phyloP scores from a whole-genome alignment of 2,797 vertebrate species.

The Chelmon rostratus region DNA sequence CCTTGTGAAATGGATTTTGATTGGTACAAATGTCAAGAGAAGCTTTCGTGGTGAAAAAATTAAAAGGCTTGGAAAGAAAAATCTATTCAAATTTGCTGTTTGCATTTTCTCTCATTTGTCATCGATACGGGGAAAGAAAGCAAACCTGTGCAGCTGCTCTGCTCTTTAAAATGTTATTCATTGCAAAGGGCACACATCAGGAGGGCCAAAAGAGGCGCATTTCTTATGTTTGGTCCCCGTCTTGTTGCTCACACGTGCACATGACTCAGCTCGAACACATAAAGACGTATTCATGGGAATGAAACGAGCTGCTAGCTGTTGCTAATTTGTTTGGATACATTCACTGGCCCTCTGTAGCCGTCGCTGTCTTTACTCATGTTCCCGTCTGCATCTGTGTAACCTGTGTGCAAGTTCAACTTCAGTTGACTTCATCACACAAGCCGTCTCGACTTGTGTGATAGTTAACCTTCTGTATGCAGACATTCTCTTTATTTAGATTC shows the following conservation, averaged over 20 bases:
- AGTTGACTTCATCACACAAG: background rate
- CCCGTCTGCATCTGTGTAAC: background rate
- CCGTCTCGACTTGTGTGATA: background rate
- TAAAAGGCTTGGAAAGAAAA: background rate
- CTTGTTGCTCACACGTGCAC: no score
- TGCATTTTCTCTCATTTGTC: background rate
- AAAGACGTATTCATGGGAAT: background rate
- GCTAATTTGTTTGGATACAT: background rate
- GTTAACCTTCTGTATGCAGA: background rate
- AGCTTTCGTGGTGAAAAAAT: background rate
- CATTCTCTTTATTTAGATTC: no score
- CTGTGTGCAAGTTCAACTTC: background rate
- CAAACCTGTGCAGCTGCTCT: background rate
- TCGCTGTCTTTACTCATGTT: background rate
- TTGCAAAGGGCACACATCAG: background rate
- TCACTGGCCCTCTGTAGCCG: background rate
- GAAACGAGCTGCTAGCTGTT: background rate
- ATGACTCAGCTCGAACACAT: background rate
- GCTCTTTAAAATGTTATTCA: background rate
- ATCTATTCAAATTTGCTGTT: no score
- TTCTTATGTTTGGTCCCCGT: no score
- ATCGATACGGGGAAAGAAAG: background rate
- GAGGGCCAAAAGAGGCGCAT: background rate
- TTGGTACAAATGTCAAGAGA: constrained; percentile 6
- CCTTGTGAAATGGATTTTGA: constrained; percentile 10